These are phyloP conservation scores for Limanda limanda DNA, from an alignment of 2,113 vertebrate genomes.

Conservation along the genomic window DNA sequence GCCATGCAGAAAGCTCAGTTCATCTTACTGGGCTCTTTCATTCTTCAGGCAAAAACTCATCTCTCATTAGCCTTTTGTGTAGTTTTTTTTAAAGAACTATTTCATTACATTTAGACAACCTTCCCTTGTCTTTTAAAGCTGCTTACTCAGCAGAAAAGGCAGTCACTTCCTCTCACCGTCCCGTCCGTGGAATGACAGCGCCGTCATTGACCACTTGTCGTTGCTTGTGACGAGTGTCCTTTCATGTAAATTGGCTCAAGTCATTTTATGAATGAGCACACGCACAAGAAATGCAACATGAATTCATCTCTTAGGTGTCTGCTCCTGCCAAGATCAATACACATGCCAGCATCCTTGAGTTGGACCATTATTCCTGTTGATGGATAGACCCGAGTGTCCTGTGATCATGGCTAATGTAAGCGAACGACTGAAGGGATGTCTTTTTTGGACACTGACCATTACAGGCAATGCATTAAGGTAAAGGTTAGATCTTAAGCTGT, in stretches of 20 bases:
- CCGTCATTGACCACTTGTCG: slow-evolving; percentile 35
- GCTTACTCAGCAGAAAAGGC: slow-evolving; percentile 31
- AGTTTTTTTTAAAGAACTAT: not conserved
- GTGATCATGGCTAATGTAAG: slow-evolving; percentile 49
- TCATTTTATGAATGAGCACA: slow-evolving; percentile 28
- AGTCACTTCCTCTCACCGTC: slow-evolving; percentile 7
- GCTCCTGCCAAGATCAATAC: slow-evolving; percentile 46
- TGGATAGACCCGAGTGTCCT: slow-evolving; percentile 46
- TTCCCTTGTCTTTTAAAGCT: slow-evolving; percentile 27
- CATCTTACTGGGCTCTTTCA: no score
- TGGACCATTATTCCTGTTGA: slow-evolving; percentile 49
- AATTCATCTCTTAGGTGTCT: slow-evolving; percentile 32
- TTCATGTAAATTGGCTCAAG: slow-evolving; percentile 35
- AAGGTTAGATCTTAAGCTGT: slow-evolving; percentile 29
- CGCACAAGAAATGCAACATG: slow-evolving; percentile 21
- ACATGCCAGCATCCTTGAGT: slow-evolving; percentile 29
- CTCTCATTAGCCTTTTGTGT: not conserved
- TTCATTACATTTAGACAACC: not conserved
- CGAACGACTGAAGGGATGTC: slow-evolving; percentile 31
- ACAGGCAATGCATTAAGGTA: slow-evolving; percentile 31
- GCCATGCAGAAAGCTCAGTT: no score
- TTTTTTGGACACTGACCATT: slow-evolving; percentile 49
- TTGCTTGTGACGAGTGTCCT: slow-evolving; percentile 27
- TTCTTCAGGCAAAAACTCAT: no score
- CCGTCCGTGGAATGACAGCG: slow-evolving; percentile 45